These are phyloP conservation scores for Lytechinus variegatus DNA, from an alignment of 35 echinoderm and acorn worm genomes.

Conservation along the genomic window DNA sequence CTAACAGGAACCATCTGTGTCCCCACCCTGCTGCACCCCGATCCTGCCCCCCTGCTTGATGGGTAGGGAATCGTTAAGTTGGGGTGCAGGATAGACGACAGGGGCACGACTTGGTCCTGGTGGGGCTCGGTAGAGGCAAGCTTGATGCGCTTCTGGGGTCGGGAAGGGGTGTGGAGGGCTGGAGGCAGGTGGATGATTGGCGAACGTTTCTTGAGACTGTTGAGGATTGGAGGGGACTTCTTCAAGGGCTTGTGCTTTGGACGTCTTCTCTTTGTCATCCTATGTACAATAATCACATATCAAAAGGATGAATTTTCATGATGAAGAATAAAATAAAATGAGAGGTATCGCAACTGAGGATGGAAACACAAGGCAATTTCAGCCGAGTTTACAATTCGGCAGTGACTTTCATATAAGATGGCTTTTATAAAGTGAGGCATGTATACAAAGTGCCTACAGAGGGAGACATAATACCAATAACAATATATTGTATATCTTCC, in stretches of 20 bases:
- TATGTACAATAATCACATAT: not conserved
- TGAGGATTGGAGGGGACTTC: not conserved
- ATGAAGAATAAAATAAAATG: too few relatives aligned
- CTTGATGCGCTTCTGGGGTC: constrained; percentile 38
- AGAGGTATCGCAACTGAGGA: too few relatives aligned
- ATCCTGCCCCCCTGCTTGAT: not conserved
- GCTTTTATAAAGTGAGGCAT: too few relatives aligned
- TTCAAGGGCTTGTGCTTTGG: constrained; percentile 20
- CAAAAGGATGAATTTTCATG: too few relatives aligned
- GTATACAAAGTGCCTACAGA: too few relatives aligned
- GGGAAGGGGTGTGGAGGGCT: not conserved
- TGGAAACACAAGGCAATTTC: too few relatives aligned
- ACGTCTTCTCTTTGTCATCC: not conserved
- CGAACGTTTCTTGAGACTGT: not conserved
- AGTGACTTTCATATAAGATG: too few relatives aligned
- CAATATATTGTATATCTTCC: too few relatives aligned
- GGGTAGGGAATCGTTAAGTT: not conserved
- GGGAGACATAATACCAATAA: too few relatives aligned
- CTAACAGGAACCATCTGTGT: not conserved
- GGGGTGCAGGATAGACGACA: not conserved
- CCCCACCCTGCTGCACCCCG: not conserved
- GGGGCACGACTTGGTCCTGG: constrained; percentile 38
- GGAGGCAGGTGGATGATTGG: constrained; percentile 29
- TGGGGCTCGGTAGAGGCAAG: not conserved
- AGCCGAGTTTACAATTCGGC: too few relatives aligned